These are phyloP conservation scores for Seira musarum DNA, from an alignment of 2,888 invertebrate genomes.

Conservation along the genomic window DNA sequence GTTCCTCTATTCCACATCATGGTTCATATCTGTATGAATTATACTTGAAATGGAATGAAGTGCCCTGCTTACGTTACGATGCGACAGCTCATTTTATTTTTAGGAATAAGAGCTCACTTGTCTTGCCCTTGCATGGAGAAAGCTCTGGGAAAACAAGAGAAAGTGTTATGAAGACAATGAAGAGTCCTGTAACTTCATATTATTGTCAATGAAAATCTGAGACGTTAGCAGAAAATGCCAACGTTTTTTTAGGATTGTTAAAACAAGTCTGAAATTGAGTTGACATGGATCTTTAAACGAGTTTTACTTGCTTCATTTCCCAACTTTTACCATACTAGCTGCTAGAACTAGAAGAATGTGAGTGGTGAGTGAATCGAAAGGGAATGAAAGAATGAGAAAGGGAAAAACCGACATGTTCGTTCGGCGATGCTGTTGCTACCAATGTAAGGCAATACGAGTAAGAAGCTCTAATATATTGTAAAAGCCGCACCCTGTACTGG, in stretches of 20 bases:
- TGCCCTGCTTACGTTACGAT: too few species aligned
- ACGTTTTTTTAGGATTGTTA: background rate
- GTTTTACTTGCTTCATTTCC: constrained; percentile 8
- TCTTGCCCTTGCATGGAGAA: background rate
- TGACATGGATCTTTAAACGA: background rate
- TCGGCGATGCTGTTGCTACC: constrained; percentile 7
- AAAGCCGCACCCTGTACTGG: constrained; percentile 10
- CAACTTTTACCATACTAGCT: background rate
- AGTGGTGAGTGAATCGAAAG: background rate
- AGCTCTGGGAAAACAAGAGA: too few species aligned
- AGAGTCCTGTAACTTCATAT: background rate
- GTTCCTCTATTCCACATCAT: too few species aligned
- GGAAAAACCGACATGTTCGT: background rate
- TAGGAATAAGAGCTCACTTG: background rate
- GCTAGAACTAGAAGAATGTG: too few species aligned
- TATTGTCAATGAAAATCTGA: background rate
- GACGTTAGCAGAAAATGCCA: background rate
- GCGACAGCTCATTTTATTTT: constrained; percentile 19
- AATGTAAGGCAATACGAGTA: background rate
- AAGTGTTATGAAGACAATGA: too few species aligned
- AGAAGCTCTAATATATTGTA: background rate
- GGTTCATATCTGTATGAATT: too few species aligned
- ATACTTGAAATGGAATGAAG: too few species aligned
- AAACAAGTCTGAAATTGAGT: constrained; percentile 9
- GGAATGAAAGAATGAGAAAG: background rate